Evolutionary conservation across 2,797 vertebrate species (phyloP).

Genomic region (Hoplostethus mediterraneus): DNA sequence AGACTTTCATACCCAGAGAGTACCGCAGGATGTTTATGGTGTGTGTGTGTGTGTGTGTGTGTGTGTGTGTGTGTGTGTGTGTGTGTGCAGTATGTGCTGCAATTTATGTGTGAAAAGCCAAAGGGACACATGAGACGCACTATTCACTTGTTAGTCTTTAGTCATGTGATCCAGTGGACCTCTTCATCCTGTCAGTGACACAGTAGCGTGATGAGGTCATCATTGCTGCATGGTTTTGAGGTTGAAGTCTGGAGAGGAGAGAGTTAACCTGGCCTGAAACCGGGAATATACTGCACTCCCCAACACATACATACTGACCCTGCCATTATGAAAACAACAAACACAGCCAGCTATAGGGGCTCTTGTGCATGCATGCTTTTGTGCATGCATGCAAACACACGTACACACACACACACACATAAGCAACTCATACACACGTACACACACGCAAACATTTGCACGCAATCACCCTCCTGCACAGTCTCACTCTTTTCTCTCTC

Average conservation of each 20-base stretch:
- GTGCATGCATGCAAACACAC: neutral
- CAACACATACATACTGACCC: neutral
- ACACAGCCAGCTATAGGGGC: neutral
- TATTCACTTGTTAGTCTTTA: conserved; percentile 11
- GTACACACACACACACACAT: conserved; percentile 3
- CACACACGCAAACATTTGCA: conserved; percentile 3
- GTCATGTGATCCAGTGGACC: conserved; percentile 13
- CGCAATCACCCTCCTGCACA: neutral
- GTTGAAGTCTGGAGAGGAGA: neutral
- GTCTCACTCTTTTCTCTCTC: neutral
- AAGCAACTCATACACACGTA: too few relatives aligned
- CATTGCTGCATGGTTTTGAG: neutral
- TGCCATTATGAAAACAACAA: conserved; percentile 3
- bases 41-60: neutral
- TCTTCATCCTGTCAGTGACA: conserved; percentile 9
- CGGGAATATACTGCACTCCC: conserved; percentile 1
- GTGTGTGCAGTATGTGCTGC: conserved; percentile 1
- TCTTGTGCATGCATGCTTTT: conserved; percentile 5
- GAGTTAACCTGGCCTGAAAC: conserved; percentile 28
- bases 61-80: neutral
- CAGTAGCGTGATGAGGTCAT: conserved; percentile 24
- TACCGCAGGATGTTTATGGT: conserved; percentile 50
- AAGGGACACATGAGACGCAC: neutral
- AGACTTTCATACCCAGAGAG: conserved; percentile 35
- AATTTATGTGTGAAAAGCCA: conserved; percentile 35